Evolutionary conservation across 2,888 invertebrate genomes (phyloP), one percentile per base, ranked within the genome.

Genomic region (Caenorhabditis japonica): DNA sequence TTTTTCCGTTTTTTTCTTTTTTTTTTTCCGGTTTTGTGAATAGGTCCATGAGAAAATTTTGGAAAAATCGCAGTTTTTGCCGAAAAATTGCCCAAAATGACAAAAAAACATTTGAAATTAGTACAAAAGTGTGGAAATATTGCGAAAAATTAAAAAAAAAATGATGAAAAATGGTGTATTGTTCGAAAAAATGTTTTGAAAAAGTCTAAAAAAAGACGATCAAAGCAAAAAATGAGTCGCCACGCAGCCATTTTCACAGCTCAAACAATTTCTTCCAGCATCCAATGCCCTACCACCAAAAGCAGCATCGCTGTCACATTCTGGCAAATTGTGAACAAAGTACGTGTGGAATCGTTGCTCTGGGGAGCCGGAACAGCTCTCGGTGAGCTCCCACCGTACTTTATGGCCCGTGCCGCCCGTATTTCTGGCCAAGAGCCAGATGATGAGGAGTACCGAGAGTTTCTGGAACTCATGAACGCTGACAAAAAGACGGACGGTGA

Each of bases 341-440:
- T 96, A 19, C 92, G 96, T 23, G 90, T 96, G 77, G 99, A 99
- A 90, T 94, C 95, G 12, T 94, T 97, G 91, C 92, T 97, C 90
- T 99, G 99, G 99, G 90, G 91, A 34, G 89, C 89, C 30, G 91
- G 99, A 4, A 99, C 99, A 0, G 99, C 99, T 0, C 90, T 99
- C n/a, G 99, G 99, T 0, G 99, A 99, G 88, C 89, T 99, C 79
- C 99, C 99, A 3, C 99, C 99, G 0, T 99, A 99, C 91, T 99
- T 99, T 89, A 97, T 99, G 96, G 99, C 99, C n/a, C 91, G 94
- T 73, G 96, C 97, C 8, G 89, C 88, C 62, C 62, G 90, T 23
- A 83, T 90, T 34, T 90, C 90, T 2, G 91, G 90, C 1, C 85
- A 88, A 55, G 89, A 89, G 52, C 86, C 89, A 0, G 90, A 90